A percentile compares a stretch with the other conserved stretches of the same genome.
phyloP scores from a whole-genome alignment of 2,888 invertebrate genomes.

The Lycocerus yunnanus region DNA sequence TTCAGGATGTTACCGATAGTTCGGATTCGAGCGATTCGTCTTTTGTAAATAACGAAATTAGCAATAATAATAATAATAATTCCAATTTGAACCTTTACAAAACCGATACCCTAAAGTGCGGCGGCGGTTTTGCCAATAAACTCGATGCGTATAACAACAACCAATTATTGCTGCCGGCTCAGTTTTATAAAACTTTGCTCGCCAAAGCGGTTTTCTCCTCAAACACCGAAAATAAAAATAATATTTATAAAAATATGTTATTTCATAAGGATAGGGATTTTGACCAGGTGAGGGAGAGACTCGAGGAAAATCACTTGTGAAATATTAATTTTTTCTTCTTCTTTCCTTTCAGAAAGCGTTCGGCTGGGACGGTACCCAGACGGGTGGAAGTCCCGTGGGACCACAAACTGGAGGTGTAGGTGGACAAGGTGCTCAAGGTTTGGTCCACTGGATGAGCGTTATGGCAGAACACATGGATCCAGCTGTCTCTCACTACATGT shows the following conservation, averaged over 20 bases:
- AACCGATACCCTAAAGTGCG: conserved; percentile 48
- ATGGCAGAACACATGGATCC: conserved; percentile 95
- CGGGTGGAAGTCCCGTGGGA: conserved; percentile 57
- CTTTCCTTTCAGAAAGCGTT: conserved; percentile 64
- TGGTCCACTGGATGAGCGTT: conserved; percentile 96
- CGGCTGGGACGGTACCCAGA: conserved; percentile 56
- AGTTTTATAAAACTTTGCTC: conserved; percentile 78
- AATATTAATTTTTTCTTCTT: not conserved
- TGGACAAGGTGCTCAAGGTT: conserved; percentile 72
- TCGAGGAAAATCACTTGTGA: not conserved
- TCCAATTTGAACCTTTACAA: conserved; percentile 36
- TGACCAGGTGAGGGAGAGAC: conserved; percentile 49
- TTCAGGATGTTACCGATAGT: conserved; percentile 50
- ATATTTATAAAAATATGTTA: conserved; percentile 56
- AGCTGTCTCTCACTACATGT: conserved; percentile 76
- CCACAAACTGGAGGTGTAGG: conserved; percentile 63
- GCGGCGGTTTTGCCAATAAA: conserved; percentile 54
- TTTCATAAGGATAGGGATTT: conserved; percentile 54
- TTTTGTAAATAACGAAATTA: conserved; percentile 41
- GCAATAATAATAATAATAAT: conserved; percentile 29
- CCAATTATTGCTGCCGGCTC: conserved; percentile 68
- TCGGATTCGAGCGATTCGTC: conserved; percentile 53
- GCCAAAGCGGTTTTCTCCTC: conserved; percentile 71
- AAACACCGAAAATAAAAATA: conserved; percentile 52
- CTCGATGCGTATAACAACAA: conserved; percentile 56